phyloP scores from a whole-genome alignment of 2,797 vertebrate species.

The Adrianichthys oophorus region DNA sequence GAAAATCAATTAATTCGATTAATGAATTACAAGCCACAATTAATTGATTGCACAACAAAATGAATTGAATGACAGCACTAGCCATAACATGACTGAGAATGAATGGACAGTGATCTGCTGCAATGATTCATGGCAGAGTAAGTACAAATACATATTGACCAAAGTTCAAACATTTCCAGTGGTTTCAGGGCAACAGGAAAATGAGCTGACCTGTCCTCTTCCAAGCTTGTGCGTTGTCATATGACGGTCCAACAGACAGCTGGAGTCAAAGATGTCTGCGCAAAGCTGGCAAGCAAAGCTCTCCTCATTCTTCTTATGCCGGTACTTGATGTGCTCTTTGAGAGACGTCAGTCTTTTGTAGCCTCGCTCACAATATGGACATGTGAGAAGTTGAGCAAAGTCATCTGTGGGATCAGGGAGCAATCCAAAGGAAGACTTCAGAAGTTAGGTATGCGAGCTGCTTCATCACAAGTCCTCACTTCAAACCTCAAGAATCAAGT shows the following conservation, averaged over 20 bases:
- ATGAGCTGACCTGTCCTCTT: conserved; percentile 86
- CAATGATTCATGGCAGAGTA: no score
- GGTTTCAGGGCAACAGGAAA: background rate
- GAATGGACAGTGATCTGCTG: no score
- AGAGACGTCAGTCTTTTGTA: conserved; percentile 96
- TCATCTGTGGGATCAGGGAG: conserved; percentile 88
- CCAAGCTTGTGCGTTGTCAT: conserved; percentile 93
- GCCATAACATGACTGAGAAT: no score
- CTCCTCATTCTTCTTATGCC: conserved; percentile 93
- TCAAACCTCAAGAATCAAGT: no score
- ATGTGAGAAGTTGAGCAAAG: conserved; percentile 95
- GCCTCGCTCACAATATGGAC: conserved; percentile 95
- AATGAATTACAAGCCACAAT: no score
- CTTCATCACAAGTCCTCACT: no score
- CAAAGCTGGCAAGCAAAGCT: conserved; percentile 91
- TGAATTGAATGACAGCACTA: no score
- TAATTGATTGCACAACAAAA: no score
- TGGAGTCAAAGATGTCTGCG: conserved; percentile 88
- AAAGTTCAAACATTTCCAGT: no score
- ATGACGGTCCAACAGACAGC: conserved; percentile 93
- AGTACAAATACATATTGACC: no score
- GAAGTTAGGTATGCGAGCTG: conserved; percentile 70
- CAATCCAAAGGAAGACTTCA: conserved; percentile 79
- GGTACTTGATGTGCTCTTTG: conserved; percentile 98
- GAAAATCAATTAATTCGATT: no score